These are phyloP conservation scores for Siphlonurus alternatus DNA, from an alignment of 2,888 invertebrate genomes.

Conservation along the genomic window DNA sequence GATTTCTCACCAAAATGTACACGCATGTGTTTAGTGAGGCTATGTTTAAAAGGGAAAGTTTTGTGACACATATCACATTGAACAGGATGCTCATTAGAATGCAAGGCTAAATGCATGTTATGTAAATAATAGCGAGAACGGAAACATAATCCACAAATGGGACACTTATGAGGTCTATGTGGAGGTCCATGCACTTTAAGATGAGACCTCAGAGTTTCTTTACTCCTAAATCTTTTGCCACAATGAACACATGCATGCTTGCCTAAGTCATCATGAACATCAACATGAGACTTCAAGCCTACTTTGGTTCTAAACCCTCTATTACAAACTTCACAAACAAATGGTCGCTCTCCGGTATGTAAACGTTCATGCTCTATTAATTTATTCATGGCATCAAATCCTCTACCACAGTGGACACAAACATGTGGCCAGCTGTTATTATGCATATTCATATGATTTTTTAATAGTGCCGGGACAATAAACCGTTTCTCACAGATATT, in stretches of 20 bases:
- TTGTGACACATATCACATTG: background rate
- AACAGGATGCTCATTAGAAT: background rate
- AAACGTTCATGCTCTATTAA: background rate
- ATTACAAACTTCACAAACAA: background rate
- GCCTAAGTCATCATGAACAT: background rate
- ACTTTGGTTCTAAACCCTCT: background rate
- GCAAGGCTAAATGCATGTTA: background rate
- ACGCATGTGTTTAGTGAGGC: background rate
- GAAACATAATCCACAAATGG: background rate
- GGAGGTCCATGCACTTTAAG: background rate
- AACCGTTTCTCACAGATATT: background rate
- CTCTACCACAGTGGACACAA: background rate
- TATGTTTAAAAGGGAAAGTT: background rate
- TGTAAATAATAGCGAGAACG: background rate
- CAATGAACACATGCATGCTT: background rate
- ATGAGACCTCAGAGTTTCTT: background rate
- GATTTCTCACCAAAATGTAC: background rate
- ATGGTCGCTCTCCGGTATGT: background rate
- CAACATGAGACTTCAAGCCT: background rate
- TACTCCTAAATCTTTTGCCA: background rate
- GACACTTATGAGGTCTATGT: background rate
- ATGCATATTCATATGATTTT: background rate
- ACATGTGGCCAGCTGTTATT: background rate
- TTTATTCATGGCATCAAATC: background rate
- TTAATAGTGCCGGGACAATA: background rate